A percentile compares a stretch with the other conserved stretches of the same genome.
phyloP scores from a whole-genome alignment of 2,113 vertebrate species.

The Thamnaconus septentrionalis region DNA sequence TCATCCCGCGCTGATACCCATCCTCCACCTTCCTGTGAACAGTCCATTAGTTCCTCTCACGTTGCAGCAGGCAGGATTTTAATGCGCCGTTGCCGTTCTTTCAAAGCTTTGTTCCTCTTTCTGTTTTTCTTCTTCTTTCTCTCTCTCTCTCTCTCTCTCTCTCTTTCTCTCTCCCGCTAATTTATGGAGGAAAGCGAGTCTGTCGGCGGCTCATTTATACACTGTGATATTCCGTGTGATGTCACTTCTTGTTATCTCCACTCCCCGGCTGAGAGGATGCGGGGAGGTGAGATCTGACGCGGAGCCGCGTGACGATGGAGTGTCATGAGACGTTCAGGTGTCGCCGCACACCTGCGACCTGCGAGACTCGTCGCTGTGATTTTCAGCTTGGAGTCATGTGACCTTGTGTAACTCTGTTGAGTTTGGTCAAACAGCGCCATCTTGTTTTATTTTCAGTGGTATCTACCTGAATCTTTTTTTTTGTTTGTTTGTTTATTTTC shows the following conservation, averaged over 20 bases:
- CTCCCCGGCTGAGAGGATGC: constrained; percentile 7
- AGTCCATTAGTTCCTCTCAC: constrained; percentile 30
- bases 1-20: constrained; percentile 13
- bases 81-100: constrained; percentile 34
- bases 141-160: no score
- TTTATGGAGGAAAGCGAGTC: constrained; percentile 53
- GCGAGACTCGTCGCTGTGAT: no score
- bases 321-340: constrained; percentile 18
- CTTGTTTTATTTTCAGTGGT: no score
- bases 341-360: constrained; percentile 7
- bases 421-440: no score
- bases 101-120: constrained; percentile 47
- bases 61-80: constrained; percentile 26
- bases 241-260: constrained; percentile 56
- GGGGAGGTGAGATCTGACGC: constrained; percentile 29
- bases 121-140: no score
- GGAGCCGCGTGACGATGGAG: constrained; percentile 32
- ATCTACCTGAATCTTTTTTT: no score
- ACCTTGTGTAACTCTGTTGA: no score
- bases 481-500: no score
- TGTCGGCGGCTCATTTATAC: constrained; percentile 57
- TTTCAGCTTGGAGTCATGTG: no score
- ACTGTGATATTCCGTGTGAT: constrained; percentile 67
- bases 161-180: constrained; percentile 20
- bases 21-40: constrained; percentile 14